These are phyloP conservation scores for Schizothorax lantsangensis DNA, from an alignment of 2,797 vertebrate species.

Conservation along the genomic window DNA sequence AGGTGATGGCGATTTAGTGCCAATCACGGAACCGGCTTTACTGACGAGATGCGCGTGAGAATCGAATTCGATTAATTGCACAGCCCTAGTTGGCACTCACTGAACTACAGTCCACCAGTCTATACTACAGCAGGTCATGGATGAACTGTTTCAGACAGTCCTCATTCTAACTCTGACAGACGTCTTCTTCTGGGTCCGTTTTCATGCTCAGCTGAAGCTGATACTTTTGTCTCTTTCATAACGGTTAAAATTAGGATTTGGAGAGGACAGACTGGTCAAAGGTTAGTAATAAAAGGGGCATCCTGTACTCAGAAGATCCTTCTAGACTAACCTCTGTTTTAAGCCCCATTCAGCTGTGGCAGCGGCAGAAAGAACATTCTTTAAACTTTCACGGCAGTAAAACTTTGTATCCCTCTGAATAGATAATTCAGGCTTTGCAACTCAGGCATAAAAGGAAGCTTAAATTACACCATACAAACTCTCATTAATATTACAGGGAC, in stretches of 20 bases:
- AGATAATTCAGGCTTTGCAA: slow-evolving; percentile 69
- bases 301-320: slow-evolving; percentile 37
- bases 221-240: slow-evolving; percentile 45
- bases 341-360: slow-evolving; percentile 36
- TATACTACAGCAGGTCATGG: slow-evolving; percentile 30
- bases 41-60: too few relatives aligned
- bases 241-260: slow-evolving; percentile 43
- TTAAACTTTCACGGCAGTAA: slow-evolving; percentile 59
- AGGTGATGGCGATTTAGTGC: too few relatives aligned
- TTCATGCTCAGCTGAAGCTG: slow-evolving; percentile 41
- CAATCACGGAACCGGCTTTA: too few relatives aligned
- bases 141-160: slow-evolving; percentile 39
- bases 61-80: too few relatives aligned
- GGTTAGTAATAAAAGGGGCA: slow-evolving; percentile 38
- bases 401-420: slow-evolving; percentile 66
- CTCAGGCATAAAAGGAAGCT: slow-evolving; percentile 74
- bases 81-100: background rate
- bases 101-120: background rate
- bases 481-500: slow-evolving; percentile 81
- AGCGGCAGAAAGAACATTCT: slow-evolving; percentile 47
- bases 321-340: slow-evolving; percentile 43
- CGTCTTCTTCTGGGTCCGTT: slow-evolving; percentile 46
- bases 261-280: slow-evolving; percentile 43
- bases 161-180: slow-evolving; percentile 41
- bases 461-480: slow-evolving; percentile 76